phyloP scores from a whole-genome alignment of 64 coral and sea anemone species.

The Montipora cactus region DNA sequence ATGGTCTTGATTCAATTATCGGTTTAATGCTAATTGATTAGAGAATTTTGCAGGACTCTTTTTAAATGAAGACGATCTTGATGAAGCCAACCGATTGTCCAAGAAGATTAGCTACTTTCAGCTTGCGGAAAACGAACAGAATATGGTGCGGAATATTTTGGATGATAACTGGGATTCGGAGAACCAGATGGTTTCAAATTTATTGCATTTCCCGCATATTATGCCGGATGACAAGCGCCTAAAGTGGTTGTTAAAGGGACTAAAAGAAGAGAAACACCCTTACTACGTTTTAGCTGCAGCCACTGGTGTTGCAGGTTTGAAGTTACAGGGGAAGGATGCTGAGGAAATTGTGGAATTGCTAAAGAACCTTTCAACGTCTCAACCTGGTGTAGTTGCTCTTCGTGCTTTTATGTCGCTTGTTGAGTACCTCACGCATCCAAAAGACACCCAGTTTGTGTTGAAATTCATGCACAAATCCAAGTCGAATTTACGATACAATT shows the following conservation, averaged over 20 bases:
- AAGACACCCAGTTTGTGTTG: conserved; percentile 94
- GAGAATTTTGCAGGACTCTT: conserved; percentile 85
- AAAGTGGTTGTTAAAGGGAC: conserved; percentile 84
- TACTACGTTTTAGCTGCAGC: conserved; percentile 94
- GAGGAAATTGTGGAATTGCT: conserved; percentile 86
- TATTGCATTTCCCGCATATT: conserved; percentile 91
- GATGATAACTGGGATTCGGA: conserved; percentile 96
- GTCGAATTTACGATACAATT: conserved; percentile 94
- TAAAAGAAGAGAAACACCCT: conserved; percentile 83
- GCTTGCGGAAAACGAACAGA: conserved; percentile 83
- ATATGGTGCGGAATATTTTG: conserved; percentile 90
- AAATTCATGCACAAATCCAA: conserved; percentile 95
- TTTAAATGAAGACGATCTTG: conserved; percentile 94
- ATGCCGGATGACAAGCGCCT: conserved; percentile 81
- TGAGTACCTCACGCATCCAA: conserved; percentile 81
- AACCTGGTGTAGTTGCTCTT: conserved; percentile 87
- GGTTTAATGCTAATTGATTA: conserved; percentile 55
- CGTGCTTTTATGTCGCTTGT: conserved; percentile 93
- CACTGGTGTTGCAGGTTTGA: conserved; percentile 84
- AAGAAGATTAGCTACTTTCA: conserved; percentile 76
- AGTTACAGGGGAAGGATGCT: conserved; percentile 75
- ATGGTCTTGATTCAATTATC: conserved; percentile 57
- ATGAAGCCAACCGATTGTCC: conserved; percentile 86
- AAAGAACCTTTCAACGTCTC: conserved; percentile 83
- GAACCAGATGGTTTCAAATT: conserved; percentile 96